Base-by-base conservation (phyloP, 2,797 vertebrate genomes). In the Galago senegalensis region DNA sequence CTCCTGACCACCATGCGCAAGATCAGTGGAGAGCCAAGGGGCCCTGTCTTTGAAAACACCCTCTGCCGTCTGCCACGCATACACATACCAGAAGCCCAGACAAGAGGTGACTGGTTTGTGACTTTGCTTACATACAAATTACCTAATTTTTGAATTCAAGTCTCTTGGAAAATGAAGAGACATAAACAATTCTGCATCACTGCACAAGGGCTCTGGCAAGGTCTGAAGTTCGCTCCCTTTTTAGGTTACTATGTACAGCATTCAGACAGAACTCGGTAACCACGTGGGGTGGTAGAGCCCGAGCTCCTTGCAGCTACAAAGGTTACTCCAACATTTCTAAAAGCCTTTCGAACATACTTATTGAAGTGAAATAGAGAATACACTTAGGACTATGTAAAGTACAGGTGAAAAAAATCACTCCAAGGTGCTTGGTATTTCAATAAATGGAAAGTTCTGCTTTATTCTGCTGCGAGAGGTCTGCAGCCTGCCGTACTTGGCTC, bases 111-210 rank as follows among this genome's bases (percentile, higher is more conserved):
- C 18, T 37, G 65, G 49, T 12, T 70, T 88, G 31, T 60, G 40
- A 86, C 69, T 97, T 86, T 89, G 49, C 85, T 94, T 61, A 88
- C 7, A 25, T 58, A 76, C 18, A 53, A 58, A 25, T 84, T 65
- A 40, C 14, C 29, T 72, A 53, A 89, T 60, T 93, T 96, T 63
- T 75, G 23, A 89, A 87, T 61, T 87, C 65, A 91, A 93, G 6
- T 40, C 63, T 76, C 49, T 49, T 65, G 1, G 31, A 61, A 21
- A 89, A 40, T 40, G 67, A 56, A 80, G n/a, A 89, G 29, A 61
- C 1, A 2, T 37, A 92, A 49, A 76, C 7, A 73, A 88, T 63
- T 88, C 34, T 88, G 13, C 56, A 21, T 73, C 73, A 63, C 17
- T 53, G 14, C 29, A 9, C 14, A 29, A 49, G 56, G 17, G 3